A percentile compares a stretch with the other conserved stretches of the same genome.
phyloP scores from a whole-genome alignment of 1,140 invertebrate species.

The Parapsyche elsis region DNA sequence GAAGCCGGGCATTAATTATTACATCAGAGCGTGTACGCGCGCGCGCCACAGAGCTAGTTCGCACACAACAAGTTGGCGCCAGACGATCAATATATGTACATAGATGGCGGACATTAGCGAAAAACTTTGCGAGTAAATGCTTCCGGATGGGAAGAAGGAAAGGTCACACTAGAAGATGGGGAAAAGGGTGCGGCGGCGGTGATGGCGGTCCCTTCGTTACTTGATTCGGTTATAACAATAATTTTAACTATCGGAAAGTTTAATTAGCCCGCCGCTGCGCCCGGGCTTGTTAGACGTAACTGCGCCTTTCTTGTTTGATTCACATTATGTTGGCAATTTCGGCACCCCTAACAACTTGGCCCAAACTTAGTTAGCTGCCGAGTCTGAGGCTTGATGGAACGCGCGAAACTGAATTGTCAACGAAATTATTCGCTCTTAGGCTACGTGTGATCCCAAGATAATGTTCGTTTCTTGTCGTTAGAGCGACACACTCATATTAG shows the following conservation, averaged over 20 bases:
- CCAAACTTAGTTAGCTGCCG: slow-evolving; percentile 28
- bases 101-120: too few relatives aligned
- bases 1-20: slow-evolving; percentile 22
- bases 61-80: too few relatives aligned
- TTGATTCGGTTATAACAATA: neutral
- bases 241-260: slow-evolving; percentile 36
- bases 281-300: slow-evolving; percentile 36
- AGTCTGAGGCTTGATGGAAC: slow-evolving; percentile 37
- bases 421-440: slow-evolving; percentile 8
- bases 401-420: slow-evolving; percentile 41
- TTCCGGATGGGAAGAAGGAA: too few relatives aligned
- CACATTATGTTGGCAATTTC: slow-evolving; percentile 40
- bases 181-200: too few relatives aligned
- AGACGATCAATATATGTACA: too few relatives aligned
- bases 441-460: too few relatives aligned
- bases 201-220: too few relatives aligned
- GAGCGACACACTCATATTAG: too few relatives aligned
- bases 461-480: too few relatives aligned
- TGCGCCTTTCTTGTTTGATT: slow-evolving; percentile 40
- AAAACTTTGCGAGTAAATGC: too few relatives aligned
- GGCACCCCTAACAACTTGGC: slow-evolving; percentile 21
- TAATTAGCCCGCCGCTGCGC: slow-evolving; percentile 29
- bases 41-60: too few relatives aligned
- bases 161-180: too few relatives aligned
- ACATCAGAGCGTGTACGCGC: neutral